Evolutionary conservation across 2,888 invertebrate genomes (phyloP), one percentile per base, ranked within the genome.

Genomic region (Melieria picta): DNA sequence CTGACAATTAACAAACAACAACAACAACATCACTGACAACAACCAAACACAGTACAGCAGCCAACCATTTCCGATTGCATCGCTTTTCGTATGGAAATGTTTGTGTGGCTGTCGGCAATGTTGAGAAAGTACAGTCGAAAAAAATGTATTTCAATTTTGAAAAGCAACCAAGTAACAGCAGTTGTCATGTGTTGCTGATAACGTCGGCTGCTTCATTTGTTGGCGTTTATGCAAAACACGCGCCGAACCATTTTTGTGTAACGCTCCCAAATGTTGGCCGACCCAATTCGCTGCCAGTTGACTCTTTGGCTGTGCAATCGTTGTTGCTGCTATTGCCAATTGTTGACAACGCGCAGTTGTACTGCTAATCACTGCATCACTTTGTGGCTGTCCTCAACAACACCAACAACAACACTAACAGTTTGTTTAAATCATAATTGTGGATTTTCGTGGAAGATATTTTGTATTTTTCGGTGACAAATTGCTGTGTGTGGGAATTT

Each of bases 1-100:
- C 80, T 77, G 79, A 82, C 82, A 82, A 83, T 82, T 81, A 82
- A 70, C 72, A 58, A 10, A 64, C 71, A 63, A 65, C 50, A 48
- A 57, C 47, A 65, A 42, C 63, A 67, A 45, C 61, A 65, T 78
- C 77, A 79, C 78, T 11, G 79, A 77, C 75, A 81, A 77, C 78
- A 79, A 48, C 58, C 45, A 77, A 75, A 79, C 47, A 76, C 75
- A 75, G 16, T 46, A 73, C 76, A 73, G 45, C 42, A 68, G 57
- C 56, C 55, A 60, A 55, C 11, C 43, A 30, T 52, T 5, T 56
- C 57, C 5, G 58, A 66, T 58, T 58, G 5, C 48, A 66, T 66
- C 57, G 55, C 30, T 3, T 30, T 30, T 30, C 11, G 11, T 50
- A 10, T 10, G 50, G 11, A 50, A 50, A 50, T 10, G 1, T 11